These are phyloP conservation scores for Coregonus clupeaformis DNA, from an alignment of 2,113 vertebrate species.

Conservation along the genomic window DNA sequence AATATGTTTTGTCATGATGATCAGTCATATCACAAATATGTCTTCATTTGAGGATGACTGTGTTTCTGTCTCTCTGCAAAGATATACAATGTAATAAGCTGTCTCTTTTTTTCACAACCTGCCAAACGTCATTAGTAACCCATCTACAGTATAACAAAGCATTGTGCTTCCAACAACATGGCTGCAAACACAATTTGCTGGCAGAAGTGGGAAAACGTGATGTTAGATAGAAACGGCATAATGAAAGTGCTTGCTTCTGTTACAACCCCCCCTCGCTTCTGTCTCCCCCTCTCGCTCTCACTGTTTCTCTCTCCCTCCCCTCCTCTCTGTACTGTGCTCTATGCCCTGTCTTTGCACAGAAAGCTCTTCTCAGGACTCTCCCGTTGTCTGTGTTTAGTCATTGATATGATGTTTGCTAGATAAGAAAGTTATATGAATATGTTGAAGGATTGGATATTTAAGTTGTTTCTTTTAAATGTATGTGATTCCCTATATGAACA, in stretches of 20 bases:
- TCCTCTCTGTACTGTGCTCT: neutral
- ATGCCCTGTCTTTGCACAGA: neutral
- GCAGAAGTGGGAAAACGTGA: neutral
- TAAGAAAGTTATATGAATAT: too few relatives aligned
- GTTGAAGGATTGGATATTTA: too few relatives aligned
- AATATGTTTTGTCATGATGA: neutral
- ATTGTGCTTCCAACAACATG: neutral
- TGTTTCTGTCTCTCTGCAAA: neutral
- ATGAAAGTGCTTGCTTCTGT: neutral
- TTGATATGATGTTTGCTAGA: too few relatives aligned
- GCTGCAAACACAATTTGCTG: neutral
- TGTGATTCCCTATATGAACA: too few relatives aligned
- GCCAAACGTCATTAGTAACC: neutral
- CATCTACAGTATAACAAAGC: neutral
- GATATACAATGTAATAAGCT: neutral
- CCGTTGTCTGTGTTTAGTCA: neutral
- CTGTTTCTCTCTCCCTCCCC: neutral
- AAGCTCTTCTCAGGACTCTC: conserved; percentile 1
- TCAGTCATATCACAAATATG: neutral
- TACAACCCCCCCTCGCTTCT: too few relatives aligned
- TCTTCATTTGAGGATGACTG: neutral
- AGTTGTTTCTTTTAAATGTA: too few relatives aligned
- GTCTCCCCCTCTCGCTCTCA: too few relatives aligned
- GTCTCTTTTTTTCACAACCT: neutral
- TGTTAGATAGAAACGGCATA: neutral